Evolutionary conservation across 2,888 invertebrate species (phyloP), one percentile per base, ranked within the genome.

Genomic region (Fragum fragum): DNA sequence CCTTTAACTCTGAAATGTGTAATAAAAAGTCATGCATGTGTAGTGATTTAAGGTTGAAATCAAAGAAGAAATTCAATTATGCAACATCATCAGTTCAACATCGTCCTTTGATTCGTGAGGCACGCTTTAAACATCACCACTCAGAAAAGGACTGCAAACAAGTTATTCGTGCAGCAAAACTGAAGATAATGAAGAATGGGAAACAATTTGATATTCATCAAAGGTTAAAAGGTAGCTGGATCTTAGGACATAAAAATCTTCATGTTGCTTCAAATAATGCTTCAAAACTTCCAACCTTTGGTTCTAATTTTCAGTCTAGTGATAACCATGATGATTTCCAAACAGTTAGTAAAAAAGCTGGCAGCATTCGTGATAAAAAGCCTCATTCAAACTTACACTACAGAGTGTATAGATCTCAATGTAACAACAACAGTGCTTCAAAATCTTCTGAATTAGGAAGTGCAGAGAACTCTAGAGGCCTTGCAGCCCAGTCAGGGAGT

Each of bases 91-190:
- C 88, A 16, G 78, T 79, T 29, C 85, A 84, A n/a, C 86, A 85
- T 18, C 70, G 89, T 26, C 87, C 87, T 21, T 59, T 90, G 18
- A 89, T 91, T 21, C 81, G 88, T 29, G 92, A 92, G 36, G 91
- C 92, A 11, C 79, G 88, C 29, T 83, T 93, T 7, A 91, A 91
- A 69, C 70, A 90, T 32, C 92, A 92, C 69, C 88, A 92, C 66
- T 86, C 89, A 32, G 88, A 91, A 39, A 92, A 92, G 81, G 92
- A 92, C 74, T 85, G 89, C n/a, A 89, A 88, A 42, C 88, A 88
- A 47, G 82, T 92, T 11, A 87, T 92, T 23, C 83, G 92, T 23
- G 90, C 91, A 26, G 92, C 92, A 6, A 87, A 83, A 47, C 80
- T 92, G 9, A 88, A 90, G 72, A 81, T 92, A 23, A 76, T 85